These are phyloP conservation scores for Hofmannophila pseudospretella DNA, from an alignment of 2,888 invertebrate species.

Conservation along the genomic window DNA sequence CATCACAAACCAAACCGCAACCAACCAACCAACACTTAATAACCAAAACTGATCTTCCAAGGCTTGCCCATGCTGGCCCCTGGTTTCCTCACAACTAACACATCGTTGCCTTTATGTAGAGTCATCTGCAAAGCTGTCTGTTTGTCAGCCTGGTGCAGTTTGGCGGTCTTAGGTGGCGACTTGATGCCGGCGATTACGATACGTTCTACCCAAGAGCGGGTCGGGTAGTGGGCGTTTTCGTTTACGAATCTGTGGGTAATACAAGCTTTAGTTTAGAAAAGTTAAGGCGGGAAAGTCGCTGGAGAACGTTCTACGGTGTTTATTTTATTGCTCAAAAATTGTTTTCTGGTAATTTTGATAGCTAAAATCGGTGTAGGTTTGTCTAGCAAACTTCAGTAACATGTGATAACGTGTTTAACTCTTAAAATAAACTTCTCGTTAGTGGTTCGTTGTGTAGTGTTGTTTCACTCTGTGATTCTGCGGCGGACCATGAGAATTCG, in stretches of 20 bases:
- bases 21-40: slow-evolving; percentile 24
- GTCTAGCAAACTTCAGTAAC: too few relatives aligned
- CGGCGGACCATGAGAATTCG: too few relatives aligned
- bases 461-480: too few relatives aligned
- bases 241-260: slow-evolving; percentile 71
- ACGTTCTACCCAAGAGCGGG: slow-evolving; percentile 92
- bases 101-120: slow-evolving; percentile 80
- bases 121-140: slow-evolving; percentile 81
- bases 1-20: slow-evolving; percentile 2
- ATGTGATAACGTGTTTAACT: too few relatives aligned
- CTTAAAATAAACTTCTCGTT: too few relatives aligned
- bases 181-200: slow-evolving; percentile 90
- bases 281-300: neutral
- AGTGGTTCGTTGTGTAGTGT: too few relatives aligned
- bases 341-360: too few relatives aligned
- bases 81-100: slow-evolving; percentile 90
- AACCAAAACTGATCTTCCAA: slow-evolving; percentile 82
- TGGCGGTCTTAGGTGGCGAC: slow-evolving; percentile 82
- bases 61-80: slow-evolving; percentile 87
- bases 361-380: too few relatives aligned
- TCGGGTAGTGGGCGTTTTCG: slow-evolving; percentile 82
- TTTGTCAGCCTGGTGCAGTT: slow-evolving; percentile 73
- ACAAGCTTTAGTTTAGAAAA: neutral
- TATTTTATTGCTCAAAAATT: too few relatives aligned
- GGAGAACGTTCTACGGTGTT: too few relatives aligned